Percentiles rank a stretch among this genome's conserved stretches.
Evolutionary conservation across 2,888 invertebrate species (phyloP).

Genomic region (Tetrapedia diversipes): DNA sequence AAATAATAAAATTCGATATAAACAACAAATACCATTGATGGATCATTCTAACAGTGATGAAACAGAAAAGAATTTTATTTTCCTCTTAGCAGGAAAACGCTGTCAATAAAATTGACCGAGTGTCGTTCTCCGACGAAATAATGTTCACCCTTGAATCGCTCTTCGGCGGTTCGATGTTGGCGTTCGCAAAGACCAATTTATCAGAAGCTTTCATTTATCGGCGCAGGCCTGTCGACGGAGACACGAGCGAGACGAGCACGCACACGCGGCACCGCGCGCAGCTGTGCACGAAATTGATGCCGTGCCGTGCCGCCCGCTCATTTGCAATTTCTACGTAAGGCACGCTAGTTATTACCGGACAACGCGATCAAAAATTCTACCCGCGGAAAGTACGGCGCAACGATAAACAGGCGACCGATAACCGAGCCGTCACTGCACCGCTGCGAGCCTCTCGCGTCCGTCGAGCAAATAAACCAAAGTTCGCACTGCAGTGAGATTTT

Average conservation of each 20-base stretch:
- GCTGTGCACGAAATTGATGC: conserved; percentile 63
- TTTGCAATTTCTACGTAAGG: conserved; percentile 52
- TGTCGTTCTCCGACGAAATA: not conserved
- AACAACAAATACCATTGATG: no score
- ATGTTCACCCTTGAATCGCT: conserved; percentile 21
- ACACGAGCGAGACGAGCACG: conserved; percentile 20
- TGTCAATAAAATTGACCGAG: no score
- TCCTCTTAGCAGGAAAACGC: no score
- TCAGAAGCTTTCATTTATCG: conserved; percentile 49
- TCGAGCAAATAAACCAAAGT: conserved; percentile 21
- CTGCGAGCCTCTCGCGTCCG: no score
- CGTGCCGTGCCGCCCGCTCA: conserved; percentile 40
- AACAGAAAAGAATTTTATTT: no score
- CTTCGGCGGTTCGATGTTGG: conserved; percentile 1
- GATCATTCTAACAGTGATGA: no score
- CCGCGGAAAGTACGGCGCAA: conserved; percentile 5
- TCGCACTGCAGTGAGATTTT: no score
- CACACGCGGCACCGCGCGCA: conserved; percentile 36
- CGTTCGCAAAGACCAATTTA: conserved; percentile 53
- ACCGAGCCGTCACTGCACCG: not conserved
- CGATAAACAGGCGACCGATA: conserved; percentile 22
- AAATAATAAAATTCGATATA: no score
- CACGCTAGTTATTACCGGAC: conserved; percentile 57
- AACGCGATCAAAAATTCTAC: conserved; percentile 17
- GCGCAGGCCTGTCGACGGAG: conserved; percentile 12